These are phyloP conservation scores for Malaclemys terrapin DNA, from an alignment of 2,113 vertebrate genomes.

Conservation along the genomic window DNA sequence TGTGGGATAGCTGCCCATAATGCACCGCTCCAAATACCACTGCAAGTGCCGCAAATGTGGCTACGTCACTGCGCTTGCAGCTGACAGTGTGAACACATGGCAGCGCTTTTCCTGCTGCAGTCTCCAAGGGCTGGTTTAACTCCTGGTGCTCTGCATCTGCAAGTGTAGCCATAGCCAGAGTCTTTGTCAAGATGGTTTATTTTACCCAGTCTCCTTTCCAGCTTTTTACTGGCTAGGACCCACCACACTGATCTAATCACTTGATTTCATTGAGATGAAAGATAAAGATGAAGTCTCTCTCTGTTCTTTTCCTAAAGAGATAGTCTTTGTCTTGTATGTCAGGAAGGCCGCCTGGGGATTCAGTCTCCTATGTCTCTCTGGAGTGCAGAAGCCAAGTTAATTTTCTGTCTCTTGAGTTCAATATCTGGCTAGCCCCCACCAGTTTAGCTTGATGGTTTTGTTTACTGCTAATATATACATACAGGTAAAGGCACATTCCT, in stretches of 20 bases:
- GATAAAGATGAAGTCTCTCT: background rate
- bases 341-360: background rate
- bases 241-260: background rate
- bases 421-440: background rate
- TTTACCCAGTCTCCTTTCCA: background rate
- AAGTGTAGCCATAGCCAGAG: background rate
- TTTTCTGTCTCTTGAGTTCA: background rate
- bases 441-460: background rate
- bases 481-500: background rate
- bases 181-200: background rate
- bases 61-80: too few species aligned
- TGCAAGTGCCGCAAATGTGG: too few species aligned
- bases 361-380: background rate
- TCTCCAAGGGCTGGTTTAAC: too few species aligned
- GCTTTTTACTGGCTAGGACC: background rate
- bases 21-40: too few species aligned
- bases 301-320: background rate
- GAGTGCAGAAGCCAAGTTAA: background rate
- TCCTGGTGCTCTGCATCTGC: too few species aligned
- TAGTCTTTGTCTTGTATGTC: background rate
- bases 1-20: too few species aligned
- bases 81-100: too few species aligned
- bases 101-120: too few species aligned
- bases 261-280: background rate
- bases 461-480: background rate